These are phyloP conservation scores for Metridium senile DNA, from an alignment of 92 coral and sea anemone species.

Conservation along the genomic window DNA sequence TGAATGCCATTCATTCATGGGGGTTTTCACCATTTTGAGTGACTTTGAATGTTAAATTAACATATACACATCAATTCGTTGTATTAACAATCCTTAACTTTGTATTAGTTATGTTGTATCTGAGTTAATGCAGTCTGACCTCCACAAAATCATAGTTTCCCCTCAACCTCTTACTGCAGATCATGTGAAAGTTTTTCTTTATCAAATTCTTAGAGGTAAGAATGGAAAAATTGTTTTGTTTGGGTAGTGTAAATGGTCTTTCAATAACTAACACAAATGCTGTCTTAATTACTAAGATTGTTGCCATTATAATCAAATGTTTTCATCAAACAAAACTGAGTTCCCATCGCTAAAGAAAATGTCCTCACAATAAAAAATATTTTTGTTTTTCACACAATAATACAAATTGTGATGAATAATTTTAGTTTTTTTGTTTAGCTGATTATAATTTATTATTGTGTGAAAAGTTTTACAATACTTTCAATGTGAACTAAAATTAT, in stretches of 20 bases:
- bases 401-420: too few relatives aligned
- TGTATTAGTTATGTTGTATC: slow-evolving; percentile 88
- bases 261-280: not conserved
- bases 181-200: slow-evolving; percentile 98
- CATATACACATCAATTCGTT: not conserved
- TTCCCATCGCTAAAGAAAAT: too few relatives aligned
- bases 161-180: slow-evolving; percentile 98
- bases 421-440: too few relatives aligned
- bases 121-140: slow-evolving; percentile 98
- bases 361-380: too few relatives aligned
- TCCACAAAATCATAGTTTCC: slow-evolving; percentile 97
- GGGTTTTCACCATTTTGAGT: slow-evolving; percentile 4
- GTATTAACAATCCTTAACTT: slow-evolving; percentile 39
- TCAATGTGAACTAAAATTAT: too few relatives aligned
- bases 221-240: not conserved
- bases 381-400: too few relatives aligned
- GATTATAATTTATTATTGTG: too few relatives aligned
- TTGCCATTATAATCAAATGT: too few relatives aligned
- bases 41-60: slow-evolving; percentile 3
- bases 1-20: slow-evolving; percentile 25
- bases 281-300: not conserved
- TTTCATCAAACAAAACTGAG: too few relatives aligned
- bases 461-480: too few relatives aligned
- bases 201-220: slow-evolving; percentile 96
- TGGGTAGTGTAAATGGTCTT: not conserved